Evolutionary conservation across 2,888 invertebrate species (phyloP), one percentile per base, ranked within the genome.

Genomic region (Drosophila stalkeri): DNA sequence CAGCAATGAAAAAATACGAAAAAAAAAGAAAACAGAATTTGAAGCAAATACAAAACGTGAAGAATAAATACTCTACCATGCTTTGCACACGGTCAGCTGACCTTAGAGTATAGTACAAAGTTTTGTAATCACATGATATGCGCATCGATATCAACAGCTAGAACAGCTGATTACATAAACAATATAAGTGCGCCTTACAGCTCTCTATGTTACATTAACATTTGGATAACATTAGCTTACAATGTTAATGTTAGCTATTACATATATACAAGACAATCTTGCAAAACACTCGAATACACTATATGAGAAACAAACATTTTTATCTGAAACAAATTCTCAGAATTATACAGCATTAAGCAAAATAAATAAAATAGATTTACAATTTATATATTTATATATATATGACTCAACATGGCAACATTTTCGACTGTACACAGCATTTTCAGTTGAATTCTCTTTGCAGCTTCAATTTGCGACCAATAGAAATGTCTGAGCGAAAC

Each of bases 111-210:
- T 23, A 55, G n/a, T 64, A 11, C 54, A 55, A 43, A 57, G 37
- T 64, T 20, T 64, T 77, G 71, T 56, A 75, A 77, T 78, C 70
- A 74, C 62, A 44, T 64, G 61, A 52, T 55, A 64, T 56, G 59
- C 74, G 46, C 64, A 67, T 55, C 51, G 44, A 65, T 43, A 67
- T 47, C 57, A 66, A 61, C 35, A 49, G 37, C 44, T 23, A 27
- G 16, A 54, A 14, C 52, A 51, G 41, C 66, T 66, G 77, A 74
- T 74, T 61, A 60, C 44, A 63, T 44, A 47, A 41, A 9, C 11
- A 54, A 14, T 4, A n/a, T 33, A 33, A 51, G n/a, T 18, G n/a
- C 18, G 31, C 49, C 16, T n/a, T 54, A 20, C 37, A 37, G 14
- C 23, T 6, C 37, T 16, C 11, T 5, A 2, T 39, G 23, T 54